Evolutionary conservation across 2,113 vertebrate genomes (phyloP).

Genomic region (Pyrgilauda ruficollis): DNA sequence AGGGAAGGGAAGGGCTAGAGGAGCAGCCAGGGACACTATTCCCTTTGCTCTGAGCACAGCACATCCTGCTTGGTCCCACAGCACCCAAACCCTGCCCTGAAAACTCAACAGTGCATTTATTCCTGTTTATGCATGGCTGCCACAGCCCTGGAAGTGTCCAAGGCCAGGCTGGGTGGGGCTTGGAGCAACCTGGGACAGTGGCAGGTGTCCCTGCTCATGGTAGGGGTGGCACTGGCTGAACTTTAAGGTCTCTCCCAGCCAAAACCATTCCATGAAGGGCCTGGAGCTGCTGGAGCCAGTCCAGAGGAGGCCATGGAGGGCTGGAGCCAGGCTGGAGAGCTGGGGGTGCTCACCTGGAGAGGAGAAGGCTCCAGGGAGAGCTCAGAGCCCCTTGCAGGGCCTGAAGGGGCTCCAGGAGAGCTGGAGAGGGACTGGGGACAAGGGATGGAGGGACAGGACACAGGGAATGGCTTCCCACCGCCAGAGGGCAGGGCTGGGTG

Average conservation of each 20-base stretch:
- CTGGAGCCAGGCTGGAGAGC: background rate
- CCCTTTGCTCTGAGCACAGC: background rate
- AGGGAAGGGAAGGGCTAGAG: background rate
- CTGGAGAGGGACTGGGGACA: background rate
- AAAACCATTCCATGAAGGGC: background rate
- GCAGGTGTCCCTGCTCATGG: background rate
- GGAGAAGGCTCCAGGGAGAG: background rate
- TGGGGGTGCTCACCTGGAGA: background rate
- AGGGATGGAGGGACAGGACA: background rate
- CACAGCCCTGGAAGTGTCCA: rapidly evolving
- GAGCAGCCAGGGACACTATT: background rate
- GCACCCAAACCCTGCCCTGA: background rate
- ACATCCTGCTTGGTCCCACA: background rate
- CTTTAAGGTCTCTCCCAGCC: background rate
- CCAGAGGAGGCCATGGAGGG: background rate
- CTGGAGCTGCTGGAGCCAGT: rapidly evolving
- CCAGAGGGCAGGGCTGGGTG: background rate
- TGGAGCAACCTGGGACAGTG: background rate
- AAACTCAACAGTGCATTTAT: background rate
- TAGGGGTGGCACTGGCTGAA: background rate
- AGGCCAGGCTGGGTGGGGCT: rapidly evolving
- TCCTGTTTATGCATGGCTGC: background rate
- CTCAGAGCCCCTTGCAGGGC: background rate
- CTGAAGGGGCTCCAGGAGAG: background rate
- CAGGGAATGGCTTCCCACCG: background rate